Base-by-base conservation (phyloP, 2,888 invertebrate genomes). In the Metacarcinus magister region DNA sequence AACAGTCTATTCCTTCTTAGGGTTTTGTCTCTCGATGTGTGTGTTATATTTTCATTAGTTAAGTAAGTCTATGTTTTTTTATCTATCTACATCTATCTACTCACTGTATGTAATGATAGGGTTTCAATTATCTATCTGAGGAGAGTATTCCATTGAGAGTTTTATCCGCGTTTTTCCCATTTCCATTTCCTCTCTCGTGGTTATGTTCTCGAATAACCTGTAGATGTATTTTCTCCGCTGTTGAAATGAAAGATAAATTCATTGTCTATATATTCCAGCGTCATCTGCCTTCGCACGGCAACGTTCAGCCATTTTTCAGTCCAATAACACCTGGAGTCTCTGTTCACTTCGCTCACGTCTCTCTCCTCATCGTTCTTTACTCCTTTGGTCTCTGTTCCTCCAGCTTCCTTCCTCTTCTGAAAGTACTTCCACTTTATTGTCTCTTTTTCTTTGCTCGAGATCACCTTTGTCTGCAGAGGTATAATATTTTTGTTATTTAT, bases 341-440 rank as follows among this genome's bases (percentile, higher is more conserved):
- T 28, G 19, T 54, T 19, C n/a, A 16, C 54, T 54, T 54, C 28
- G 48, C 28, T 54, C 92, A 28, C 19, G 28, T 39, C 28, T 48
- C 32, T 54, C 16, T 28, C 8, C 2, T 28, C 48, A n/a, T 48
- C 28, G 32, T 39, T 39, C 28, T 8, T 39, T 13, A 2, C 92
- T 19, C 46, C 46, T 48, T 32, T 7, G n/a, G 16, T 16, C 48
- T n/a, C 48, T 54, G 16, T 28, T 3, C 16, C 48, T 32, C 28
- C 82, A 8, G 82, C 82, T 32, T 82, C 48, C 28, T 19, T n/a
- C n/a, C 48, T 46, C 23, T n/a, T n/a, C n/a, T 23, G n/a, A 32
- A 82, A 82, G 82, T 91, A 91, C 91, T 91, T 91, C 91, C 91
- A 46, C 82, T 82, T 82, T 67, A n/a, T 67, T 67, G 67, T 67